Percentiles rank a stretch among this genome's conserved stretches.
Conservation (phyloP, 2,797 vertebrate species). For the Momotus momota region DNA sequence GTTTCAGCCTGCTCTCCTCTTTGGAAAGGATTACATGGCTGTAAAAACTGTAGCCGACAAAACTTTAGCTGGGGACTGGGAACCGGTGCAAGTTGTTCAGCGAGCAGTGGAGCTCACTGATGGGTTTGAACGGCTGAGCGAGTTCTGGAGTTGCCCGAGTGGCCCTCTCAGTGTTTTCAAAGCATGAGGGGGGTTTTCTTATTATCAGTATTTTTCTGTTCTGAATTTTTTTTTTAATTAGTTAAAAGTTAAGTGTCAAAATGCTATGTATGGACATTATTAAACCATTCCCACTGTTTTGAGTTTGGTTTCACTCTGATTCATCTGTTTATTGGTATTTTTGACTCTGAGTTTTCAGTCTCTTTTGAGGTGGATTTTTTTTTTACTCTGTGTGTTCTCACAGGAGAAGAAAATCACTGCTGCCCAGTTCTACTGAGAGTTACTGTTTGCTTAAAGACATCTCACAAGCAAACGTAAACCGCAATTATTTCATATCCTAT, state of each 20-base stretch:
- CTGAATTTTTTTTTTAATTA: background rate
- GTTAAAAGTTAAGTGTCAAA: background rate
- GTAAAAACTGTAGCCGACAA: background rate
- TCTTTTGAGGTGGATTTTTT: background rate
- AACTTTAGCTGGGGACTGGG: background rate
- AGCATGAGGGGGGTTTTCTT: background rate
- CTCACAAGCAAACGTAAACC: background rate
- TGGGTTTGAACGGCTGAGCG: background rate
- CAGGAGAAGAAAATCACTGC: background rate
- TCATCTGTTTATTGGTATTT: background rate
- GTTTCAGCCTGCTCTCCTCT: background rate
- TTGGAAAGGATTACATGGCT: background rate
- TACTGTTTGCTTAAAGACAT: background rate
- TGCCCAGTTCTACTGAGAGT: background rate
- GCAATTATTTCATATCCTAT: background rate
- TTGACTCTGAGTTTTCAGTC: background rate
- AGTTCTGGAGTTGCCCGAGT: background rate
- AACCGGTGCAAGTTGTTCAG: background rate
- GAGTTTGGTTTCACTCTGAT: background rate
- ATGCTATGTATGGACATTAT: background rate
- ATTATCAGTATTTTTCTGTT: background rate
- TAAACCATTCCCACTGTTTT: background rate
- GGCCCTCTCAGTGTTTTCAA: background rate
- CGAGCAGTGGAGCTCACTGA: background rate
- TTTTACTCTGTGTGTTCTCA: background rate